Base-by-base conservation (phyloP, 2,113 vertebrate genomes). In the Nothocercus julius region DNA sequence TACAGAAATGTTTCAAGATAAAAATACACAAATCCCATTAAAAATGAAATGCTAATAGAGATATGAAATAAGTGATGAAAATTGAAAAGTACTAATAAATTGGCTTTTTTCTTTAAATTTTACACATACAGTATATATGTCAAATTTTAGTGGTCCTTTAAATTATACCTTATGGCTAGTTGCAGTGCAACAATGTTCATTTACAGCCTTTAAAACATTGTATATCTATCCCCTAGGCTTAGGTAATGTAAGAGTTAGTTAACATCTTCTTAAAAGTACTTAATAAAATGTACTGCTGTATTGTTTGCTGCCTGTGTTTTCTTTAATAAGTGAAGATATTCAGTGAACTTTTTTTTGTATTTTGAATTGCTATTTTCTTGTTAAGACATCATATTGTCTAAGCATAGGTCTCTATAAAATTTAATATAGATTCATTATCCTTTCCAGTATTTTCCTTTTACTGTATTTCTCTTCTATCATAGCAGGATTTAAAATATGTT, bases 111-210 rank as follows among this genome's bases (percentile, higher is more conserved):
- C 75, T 61, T 69, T 87, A 38, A 76, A 13, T 81, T 68, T 30
- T 40, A 4, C 51, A 27, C 80, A 32, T 85, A 47, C 28, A 61
- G 34, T 88, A 86, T 32, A 58, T 94, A 84, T 86, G 79, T 62
- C 14, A 74, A n/a, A 64, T 87, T 92, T 86, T 79, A 89, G 59
- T 82, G 59, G 51, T 91, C 84, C 77, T 91, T 73, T 94, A 92
- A 95, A 94, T 95, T 83, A 82, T 19, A 49, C n/a, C 28, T 76
- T 34, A 24, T 62, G 78, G 82, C 73, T 75, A 69, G 51, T 79
- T 91, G 53, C 76, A 76, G 4, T 75, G 56, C 24, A 86, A 74
- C 45, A 69, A 30, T 95, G 74, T 83, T 97, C 88, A 89, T 73
- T 59, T 72, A 89, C 0, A 36, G 44, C 72, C 84, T 93, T 92